Conservation (phyloP, 2,113 vertebrate species). For the Campylomormyrus tamandua region DNA sequence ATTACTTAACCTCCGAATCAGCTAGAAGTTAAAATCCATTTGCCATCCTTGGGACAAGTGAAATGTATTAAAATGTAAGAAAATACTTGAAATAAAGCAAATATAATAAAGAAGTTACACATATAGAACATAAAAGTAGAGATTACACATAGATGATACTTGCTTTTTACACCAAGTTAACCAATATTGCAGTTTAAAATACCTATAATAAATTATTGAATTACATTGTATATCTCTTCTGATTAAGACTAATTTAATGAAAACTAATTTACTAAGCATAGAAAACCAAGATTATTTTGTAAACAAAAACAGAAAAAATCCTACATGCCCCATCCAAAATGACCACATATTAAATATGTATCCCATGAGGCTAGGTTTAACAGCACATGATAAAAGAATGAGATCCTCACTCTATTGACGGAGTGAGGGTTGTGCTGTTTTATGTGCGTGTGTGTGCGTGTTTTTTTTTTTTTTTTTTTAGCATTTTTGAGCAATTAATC, state of each 20-base stretch:
- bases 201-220: neutral
- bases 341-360: neutral
- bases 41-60: neutral
- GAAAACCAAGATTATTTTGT: neutral
- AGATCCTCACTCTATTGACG: neutral
- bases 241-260: neutral
- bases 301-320: neutral
- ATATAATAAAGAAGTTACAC: neutral
- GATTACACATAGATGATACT: neutral
- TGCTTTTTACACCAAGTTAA: neutral
- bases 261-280: neutral
- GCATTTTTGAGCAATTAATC: neutral
- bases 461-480: neutral
- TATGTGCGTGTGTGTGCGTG: neutral
- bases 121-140: neutral
- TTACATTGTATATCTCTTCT: neutral
- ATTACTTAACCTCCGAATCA: neutral
- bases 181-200: neutral
- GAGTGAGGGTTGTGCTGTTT: neutral
- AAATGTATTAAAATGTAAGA: too few relatives aligned
- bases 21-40: neutral
- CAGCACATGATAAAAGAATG: neutral
- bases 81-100: neutral
- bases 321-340: neutral
- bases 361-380: neutral